A percentile compares a stretch with the other conserved stretches of the same genome.
phyloP scores from a whole-genome alignment of 2,888 invertebrate genomes.

The Leucophora obtusa region DNA sequence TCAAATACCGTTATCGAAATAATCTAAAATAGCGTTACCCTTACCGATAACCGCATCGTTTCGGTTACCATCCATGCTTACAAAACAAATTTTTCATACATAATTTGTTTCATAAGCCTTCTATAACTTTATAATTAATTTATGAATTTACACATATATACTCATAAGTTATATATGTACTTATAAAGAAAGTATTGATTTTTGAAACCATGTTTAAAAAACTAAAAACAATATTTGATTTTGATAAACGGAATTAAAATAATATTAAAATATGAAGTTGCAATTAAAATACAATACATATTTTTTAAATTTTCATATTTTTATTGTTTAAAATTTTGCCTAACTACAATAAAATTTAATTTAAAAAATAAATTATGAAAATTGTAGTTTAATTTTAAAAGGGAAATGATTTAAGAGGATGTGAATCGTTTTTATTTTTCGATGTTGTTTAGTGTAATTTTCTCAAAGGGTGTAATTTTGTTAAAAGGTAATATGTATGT shows the following conservation, averaged over 20 bases:
- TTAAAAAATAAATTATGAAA: constrained; percentile 10
- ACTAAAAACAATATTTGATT: constrained; percentile 26
- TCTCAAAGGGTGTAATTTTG: too few relatives aligned
- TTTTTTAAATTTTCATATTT: background rate
- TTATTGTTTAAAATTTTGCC: constrained; percentile 43
- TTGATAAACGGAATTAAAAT: background rate
- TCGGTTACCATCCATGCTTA: too few relatives aligned
- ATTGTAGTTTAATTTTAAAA: background rate
- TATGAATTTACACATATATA: too few relatives aligned
- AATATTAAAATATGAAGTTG: constrained; percentile 2
- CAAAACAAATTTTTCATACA: too few relatives aligned
- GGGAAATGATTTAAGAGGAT: background rate
- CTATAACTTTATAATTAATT: too few relatives aligned
- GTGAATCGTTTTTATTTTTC: constrained; percentile 33
- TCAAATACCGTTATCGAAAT: too few relatives aligned
- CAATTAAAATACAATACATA: background rate
- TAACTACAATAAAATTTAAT: constrained; percentile 44
- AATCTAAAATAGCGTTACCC: too few relatives aligned
- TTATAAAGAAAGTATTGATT: constrained; percentile 23
- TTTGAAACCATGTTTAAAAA: constrained; percentile 53
- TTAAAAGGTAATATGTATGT: background rate
- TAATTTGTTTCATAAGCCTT: too few relatives aligned
- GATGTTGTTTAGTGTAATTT: constrained; percentile 31
- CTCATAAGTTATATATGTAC: background rate
- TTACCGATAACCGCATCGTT: too few relatives aligned